These are phyloP conservation scores for Xylocopa sonorina DNA, from an alignment of 1,140 invertebrate genomes.

Conservation along the genomic window DNA sequence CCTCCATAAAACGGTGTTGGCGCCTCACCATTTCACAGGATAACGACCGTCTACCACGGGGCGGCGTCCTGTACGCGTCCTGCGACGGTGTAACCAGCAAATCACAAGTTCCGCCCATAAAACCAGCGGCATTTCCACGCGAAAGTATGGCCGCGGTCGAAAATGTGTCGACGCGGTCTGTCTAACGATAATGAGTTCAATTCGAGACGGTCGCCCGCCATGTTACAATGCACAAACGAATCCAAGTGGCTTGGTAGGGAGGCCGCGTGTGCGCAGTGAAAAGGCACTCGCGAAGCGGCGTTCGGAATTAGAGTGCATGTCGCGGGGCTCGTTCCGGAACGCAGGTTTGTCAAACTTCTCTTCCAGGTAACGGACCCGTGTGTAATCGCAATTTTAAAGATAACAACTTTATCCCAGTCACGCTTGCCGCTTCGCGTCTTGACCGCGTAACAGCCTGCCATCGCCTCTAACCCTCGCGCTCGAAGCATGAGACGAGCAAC, in stretches of 20 bases:
- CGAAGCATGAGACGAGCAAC: neutral
- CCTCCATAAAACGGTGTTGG: neutral
- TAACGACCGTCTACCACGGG: neutral
- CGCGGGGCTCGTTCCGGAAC: conserved; percentile 53
- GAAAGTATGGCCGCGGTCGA: neutral
- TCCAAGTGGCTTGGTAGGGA: conserved; percentile 49
- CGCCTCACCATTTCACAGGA: neutral
- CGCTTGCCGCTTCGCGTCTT: neutral
- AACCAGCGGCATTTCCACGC: neutral
- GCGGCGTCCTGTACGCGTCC: neutral
- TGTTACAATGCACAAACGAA: conserved; percentile 26
- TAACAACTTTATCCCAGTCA: conserved; percentile 41
- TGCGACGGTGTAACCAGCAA: no score
- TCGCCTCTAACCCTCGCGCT: no score
- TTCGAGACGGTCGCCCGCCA: conserved; percentile 16
- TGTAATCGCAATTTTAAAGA: conserved; percentile 48
- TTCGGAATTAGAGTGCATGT: conserved; percentile 63
- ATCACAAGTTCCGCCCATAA: neutral
- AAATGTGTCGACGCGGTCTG: neutral
- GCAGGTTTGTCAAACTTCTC: conserved; percentile 50
- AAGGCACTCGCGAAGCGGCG: conserved; percentile 31
- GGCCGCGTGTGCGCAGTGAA: conserved; percentile 59
- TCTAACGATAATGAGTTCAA: conserved; percentile 45
- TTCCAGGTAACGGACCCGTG: conserved; percentile 32
- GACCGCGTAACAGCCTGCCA: no score